Percentiles rank a stretch among this genome's conserved stretches.
Evolutionary conservation across 1,140 invertebrate genomes (phyloP).

Genomic region (Anadara kagoshimensis): DNA sequence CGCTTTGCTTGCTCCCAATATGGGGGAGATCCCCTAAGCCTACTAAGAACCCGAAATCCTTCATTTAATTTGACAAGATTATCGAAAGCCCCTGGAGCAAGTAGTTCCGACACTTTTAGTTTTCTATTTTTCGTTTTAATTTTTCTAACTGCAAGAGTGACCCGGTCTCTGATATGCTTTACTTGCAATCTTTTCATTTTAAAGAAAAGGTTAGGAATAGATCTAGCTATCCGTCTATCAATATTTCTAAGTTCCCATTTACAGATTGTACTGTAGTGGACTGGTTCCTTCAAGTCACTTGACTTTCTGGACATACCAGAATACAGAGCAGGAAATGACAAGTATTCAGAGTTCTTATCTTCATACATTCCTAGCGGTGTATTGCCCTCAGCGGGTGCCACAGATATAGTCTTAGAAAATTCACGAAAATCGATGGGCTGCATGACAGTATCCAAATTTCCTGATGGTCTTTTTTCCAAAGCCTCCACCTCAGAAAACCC

Average conservation of each 20-base stretch:
- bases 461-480: constrained; percentile 12
- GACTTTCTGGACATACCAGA: constrained; percentile 26
- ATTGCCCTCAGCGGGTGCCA: constrained; percentile 33
- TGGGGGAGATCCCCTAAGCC: constrained; percentile 16
- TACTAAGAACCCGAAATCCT: constrained; percentile 44
- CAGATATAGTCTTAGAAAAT: constrained; percentile 15
- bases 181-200: constrained; percentile 38
- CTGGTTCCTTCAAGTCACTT: constrained; percentile 21
- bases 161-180: constrained; percentile 38
- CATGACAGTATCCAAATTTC: constrained; percentile 29
- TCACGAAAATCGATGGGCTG: constrained; percentile 24
- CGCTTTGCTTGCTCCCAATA: background rate
- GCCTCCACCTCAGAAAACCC: constrained; percentile 18
- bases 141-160: constrained; percentile 35
- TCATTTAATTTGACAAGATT: constrained; percentile 44
- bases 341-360: constrained; percentile 28
- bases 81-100: constrained; percentile 10
- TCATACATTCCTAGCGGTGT: constrained; percentile 35
- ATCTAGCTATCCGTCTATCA: constrained; percentile 37
- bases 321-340: constrained; percentile 42
- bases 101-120: too few species aligned
- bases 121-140: constrained; percentile 31
- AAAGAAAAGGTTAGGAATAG: constrained; percentile 44
- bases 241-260: constrained; percentile 40
- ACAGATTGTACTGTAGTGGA: constrained; percentile 42